Base-by-base conservation (phyloP, 2,113 vertebrate genomes). In the Hoplias malabaricus region DNA sequence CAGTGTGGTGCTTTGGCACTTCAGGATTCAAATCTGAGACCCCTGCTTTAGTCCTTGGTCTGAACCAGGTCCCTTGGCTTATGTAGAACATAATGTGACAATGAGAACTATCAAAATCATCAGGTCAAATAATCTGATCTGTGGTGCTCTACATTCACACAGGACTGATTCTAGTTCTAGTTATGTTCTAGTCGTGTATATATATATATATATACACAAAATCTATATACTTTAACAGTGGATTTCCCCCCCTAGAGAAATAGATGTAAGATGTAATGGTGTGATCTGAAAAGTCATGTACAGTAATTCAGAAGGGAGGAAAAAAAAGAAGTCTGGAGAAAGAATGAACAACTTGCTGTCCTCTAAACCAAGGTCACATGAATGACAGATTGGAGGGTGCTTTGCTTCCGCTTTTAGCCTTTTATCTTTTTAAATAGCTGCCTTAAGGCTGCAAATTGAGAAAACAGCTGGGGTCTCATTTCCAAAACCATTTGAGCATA, bases 401-500 rank as follows among this genome's bases (percentile, higher is more conserved):
- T 86, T 86, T 87, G 78, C 84, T 84, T 85, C 79, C 81, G 85
- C 87, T 86, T 90, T 87, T 85, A 87, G 80, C 80, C 83, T 80
- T 83, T 77, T 80, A 89, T 90, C 84, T 89, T 77, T 87, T 87
- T 84, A 92, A 92, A 91, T 89, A 87, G 75, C 84, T 82, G 87
- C 86, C 89, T 87, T 88, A 90, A 88, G 88, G 85, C 86, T 88
- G 81, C 75, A 90, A 91, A 91, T 91, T 88, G 88, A 88, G 85
- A 88, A 92, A 92, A 88, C 89, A 91, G 88, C 85, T 59, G 78
- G 87, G 85, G 89, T 90, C 88, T 90, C 87, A 88, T 91, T 91
- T 88, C 86, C 83, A 86, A 89, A 92, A 88, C 89, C 87, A 90
- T 92, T 85, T 91, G 83, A 90, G 88, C 85, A 92, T 92, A 92